Evolutionary conservation across 35 echinoderm and acorn worm species (phyloP).

Genomic region (Ptychodera flava): DNA sequence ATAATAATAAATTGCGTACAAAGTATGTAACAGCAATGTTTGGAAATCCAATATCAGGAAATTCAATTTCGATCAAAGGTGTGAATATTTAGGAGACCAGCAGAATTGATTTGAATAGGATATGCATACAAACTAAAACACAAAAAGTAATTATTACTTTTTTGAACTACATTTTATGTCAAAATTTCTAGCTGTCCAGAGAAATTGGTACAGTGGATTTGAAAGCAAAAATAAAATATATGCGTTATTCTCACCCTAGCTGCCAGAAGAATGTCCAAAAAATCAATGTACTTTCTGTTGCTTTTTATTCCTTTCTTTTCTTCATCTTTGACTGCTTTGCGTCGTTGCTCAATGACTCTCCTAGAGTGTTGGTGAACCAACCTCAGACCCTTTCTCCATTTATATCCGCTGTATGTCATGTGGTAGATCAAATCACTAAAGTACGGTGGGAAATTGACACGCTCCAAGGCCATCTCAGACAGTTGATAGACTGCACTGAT

Average conservation of each 20-base stretch:
- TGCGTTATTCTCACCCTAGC: neutral
- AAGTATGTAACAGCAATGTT: too few species aligned
- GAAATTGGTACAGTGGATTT: too few species aligned
- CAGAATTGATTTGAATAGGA: neutral
- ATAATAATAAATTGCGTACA: too few species aligned
- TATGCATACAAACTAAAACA: neutral
- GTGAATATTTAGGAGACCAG: neutral
- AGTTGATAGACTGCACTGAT: neutral
- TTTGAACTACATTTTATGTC: neutral
- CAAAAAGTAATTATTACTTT: neutral
- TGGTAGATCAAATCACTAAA: neutral
- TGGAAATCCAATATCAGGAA: too few species aligned
- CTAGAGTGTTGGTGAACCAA: neutral
- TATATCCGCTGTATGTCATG: neutral
- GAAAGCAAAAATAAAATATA: neutral
- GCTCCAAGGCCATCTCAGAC: neutral
- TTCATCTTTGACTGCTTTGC: neutral
- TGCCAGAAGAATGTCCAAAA: neutral
- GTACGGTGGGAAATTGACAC: neutral
- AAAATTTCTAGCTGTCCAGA: too few species aligned
- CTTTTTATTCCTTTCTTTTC: neutral
- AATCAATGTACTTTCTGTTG: neutral
- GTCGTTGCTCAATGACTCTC: neutral
- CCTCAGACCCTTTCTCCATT: neutral
- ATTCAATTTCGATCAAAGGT: neutral